Base-by-base conservation (phyloP, 2,888 invertebrate genomes). In the Leucophora obtusa region DNA sequence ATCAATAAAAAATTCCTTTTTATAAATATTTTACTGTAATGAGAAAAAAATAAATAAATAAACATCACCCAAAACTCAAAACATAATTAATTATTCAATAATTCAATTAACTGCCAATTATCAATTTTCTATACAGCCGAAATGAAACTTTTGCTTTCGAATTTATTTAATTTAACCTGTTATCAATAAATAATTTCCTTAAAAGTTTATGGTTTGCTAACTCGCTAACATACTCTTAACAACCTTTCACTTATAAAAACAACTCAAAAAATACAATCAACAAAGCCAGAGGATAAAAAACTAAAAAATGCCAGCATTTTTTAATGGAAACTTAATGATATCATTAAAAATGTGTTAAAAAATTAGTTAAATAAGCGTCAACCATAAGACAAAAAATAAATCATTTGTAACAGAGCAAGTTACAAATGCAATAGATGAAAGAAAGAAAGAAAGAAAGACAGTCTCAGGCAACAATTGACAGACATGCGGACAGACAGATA, bases 281-380 rank as follows among this genome's bases (percentile, higher is more conserved):
- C 5, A 43, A 8, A 47, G 63, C 50, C 33, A 47, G 47, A 47
- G 47, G 33, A 35, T 47, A 53, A 58, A 66, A 51, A 54, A 54
- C n/a, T 54, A 24, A 15, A 58, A 18, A 76, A 77, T 72, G 59
- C 51, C 58, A 76, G 72, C 76, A 21, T 69, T 51, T 78, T 28
- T 79, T 76, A 82, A 82, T 79, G 60, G 69, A 60, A 70, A 72
- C 81, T 72, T 82, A 82, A 83, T 79, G 72, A 82, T 76, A 73
- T 73, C 83, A 82, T 80, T 80, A 75, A 81, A 79, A 77, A 58
- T 76, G 82, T 83, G 82, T 81, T 83, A 83, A 81, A 77, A 83
- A 83, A 83, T 83, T 83, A 79, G 83, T 73, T 82, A 76, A 83
- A 73, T 70, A 79, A 76, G 76, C 76, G 79, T 83, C 81, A 82